Conservation (phyloP, 2,797 vertebrate genomes). For the Gastrophryne carolinensis region DNA sequence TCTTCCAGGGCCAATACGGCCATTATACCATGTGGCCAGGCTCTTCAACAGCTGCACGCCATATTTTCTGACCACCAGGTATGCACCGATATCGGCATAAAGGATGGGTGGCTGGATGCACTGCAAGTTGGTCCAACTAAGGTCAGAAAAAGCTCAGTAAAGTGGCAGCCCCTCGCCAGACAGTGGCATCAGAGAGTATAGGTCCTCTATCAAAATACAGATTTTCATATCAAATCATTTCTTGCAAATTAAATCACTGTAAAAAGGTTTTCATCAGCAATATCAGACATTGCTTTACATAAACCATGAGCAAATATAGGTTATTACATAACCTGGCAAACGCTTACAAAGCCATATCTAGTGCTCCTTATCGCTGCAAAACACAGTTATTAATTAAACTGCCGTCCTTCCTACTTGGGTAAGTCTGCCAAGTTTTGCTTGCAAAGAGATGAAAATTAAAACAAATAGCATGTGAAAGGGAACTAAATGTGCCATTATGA, state of each 20-base stretch:
- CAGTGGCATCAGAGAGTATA: too few relatives aligned
- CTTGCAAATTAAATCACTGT: neutral
- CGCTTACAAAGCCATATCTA: conserved; percentile 8
- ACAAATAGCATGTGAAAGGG: conserved; percentile 8
- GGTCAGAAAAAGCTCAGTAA: too few relatives aligned
- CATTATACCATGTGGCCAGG: too few relatives aligned
- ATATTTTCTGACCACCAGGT: too few relatives aligned
- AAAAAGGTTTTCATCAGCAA: neutral
- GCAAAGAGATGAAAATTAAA: conserved; percentile 31
- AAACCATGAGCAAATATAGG: conserved; percentile 6
- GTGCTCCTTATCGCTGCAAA: conserved; percentile 19
- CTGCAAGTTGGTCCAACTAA: too few relatives aligned
- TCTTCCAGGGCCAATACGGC: too few relatives aligned
- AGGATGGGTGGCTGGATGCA: too few relatives aligned
- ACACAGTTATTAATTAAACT: conserved; percentile 39
- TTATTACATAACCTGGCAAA: conserved; percentile 34
- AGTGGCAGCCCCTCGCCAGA: too few relatives aligned
- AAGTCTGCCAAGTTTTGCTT: neutral
- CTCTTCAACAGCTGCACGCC: too few relatives aligned
- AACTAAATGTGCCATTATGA: neutral
- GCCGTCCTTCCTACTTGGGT: conserved; percentile 16
- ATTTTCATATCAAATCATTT: too few relatives aligned
- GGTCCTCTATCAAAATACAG: too few relatives aligned
- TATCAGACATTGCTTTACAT: neutral
- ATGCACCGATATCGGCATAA: too few relatives aligned